Evolutionary conservation across 2,113 vertebrate species (phyloP), one percentile per base, ranked within the genome.

Genomic region (Natator depressus): DNA sequence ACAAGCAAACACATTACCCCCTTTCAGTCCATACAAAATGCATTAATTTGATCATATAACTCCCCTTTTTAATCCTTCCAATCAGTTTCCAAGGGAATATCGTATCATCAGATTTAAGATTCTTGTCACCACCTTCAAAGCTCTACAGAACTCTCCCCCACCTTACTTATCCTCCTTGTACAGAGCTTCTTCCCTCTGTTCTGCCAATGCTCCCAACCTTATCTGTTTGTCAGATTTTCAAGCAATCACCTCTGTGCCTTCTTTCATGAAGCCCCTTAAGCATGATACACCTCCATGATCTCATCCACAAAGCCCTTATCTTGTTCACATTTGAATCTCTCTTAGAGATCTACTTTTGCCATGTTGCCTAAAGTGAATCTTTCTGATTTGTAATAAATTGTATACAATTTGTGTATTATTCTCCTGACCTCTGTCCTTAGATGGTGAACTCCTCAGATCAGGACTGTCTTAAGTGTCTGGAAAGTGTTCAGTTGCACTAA

Each of bases 381-480:
- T 50, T 82, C 84, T 72, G 46, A 42, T 62, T 72, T 79, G 8
- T 79, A 62, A 72, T 86, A 47, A 91, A 86, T 31, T 1, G 1
- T 91, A 31, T 79, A 11, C 5, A 57, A 20, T 82, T 80, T 85
- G 1, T 82, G 12, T 87, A 1, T 85, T 55, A 22, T 79, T 91
- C 1, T 91, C 91, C 42, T 84, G 59, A 55, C 85, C 31, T 87
- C 62, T 80, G 0, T 90, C 2, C 59, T 47, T 80, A 49, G 3
- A 5, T 79, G 87, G 79, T 42, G 88, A 19, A 16, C 27, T 89
- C 16, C 88, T 92, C 55, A 91, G 31, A 88, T 82, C 59, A 82
- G 94, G 35, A 62, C 27, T 46, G 55, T 75, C 35, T 75, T 46
- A 76, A 76, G 24, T 42, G 24, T 76, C 42, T 78, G 38, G 38